phyloP scores from a whole-genome alignment of 2,888 invertebrate genomes.

The Ochropacha duplaris region DNA sequence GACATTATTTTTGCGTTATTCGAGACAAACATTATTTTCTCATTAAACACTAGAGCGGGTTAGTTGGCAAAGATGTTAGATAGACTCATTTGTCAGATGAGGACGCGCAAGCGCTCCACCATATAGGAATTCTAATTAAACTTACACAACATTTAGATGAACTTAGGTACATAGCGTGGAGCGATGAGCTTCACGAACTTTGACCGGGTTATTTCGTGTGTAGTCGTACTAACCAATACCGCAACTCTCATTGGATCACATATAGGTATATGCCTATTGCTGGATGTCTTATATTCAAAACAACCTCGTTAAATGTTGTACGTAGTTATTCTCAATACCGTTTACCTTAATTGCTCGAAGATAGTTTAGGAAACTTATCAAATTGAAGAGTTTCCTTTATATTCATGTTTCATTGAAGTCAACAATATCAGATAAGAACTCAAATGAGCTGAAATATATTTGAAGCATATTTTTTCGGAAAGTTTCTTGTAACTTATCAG shows the following conservation, averaged over 20 bases:
- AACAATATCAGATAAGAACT: background rate
- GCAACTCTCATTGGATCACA: constrained; percentile 5
- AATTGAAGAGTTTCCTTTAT: no score
- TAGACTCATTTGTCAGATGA: constrained; percentile 61
- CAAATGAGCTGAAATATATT: background rate
- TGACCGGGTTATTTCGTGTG: constrained; percentile 40
- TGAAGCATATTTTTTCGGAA: constrained; percentile 23
- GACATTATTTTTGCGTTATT: constrained; percentile 35
- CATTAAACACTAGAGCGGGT: constrained; percentile 27
- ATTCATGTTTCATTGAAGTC: background rate
- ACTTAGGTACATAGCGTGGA: constrained; percentile 56
- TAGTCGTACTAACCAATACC: constrained; percentile 29
- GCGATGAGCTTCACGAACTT: constrained; percentile 59
- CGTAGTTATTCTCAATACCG: no score
- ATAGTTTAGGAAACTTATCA: background rate
- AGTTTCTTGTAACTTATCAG: constrained; percentile 43
- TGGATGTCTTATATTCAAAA: background rate
- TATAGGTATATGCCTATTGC: constrained; percentile 2
- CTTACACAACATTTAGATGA: constrained; percentile 65
- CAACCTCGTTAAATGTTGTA: no score
- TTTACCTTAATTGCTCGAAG: background rate
- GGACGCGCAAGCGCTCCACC: constrained; percentile 38
- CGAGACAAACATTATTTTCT: constrained; percentile 36
- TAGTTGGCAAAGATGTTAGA: constrained; percentile 15
- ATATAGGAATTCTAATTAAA: constrained; percentile 69